Evolutionary conservation across 2,113 vertebrate species (phyloP).

Genomic region (Catagonus wagneri): DNA sequence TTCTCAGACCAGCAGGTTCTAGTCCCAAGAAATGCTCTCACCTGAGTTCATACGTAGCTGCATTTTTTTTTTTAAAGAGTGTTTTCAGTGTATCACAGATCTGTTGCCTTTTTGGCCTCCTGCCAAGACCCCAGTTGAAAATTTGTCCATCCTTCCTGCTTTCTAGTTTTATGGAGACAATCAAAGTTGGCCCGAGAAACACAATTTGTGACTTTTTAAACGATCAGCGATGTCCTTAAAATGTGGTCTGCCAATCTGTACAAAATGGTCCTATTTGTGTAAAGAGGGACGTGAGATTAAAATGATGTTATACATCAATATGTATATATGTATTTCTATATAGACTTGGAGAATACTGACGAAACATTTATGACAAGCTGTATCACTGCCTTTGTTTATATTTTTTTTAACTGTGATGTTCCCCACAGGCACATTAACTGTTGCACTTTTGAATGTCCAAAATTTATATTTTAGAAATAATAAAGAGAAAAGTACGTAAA

Average conservation of each 20-base stretch:
- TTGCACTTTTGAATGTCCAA: slow-evolving; percentile 97
- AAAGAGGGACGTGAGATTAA: slow-evolving; percentile 90
- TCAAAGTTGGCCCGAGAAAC: slow-evolving; percentile 86
- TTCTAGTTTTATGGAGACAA: slow-evolving; percentile 86
- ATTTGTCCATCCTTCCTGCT: slow-evolving; percentile 77
- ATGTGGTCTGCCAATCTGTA: slow-evolving; percentile 87
- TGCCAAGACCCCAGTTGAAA: slow-evolving; percentile 83
- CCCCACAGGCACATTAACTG: slow-evolving; percentile 94
- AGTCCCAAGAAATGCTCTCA: not conserved
- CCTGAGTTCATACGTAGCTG: not conserved
- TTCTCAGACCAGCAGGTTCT: slow-evolving; percentile 25
- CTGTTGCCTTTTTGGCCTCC: slow-evolving; percentile 76
- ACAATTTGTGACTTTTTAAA: slow-evolving; percentile 84
- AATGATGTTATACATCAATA: slow-evolving; percentile 96
- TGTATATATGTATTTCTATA: slow-evolving; percentile 93
- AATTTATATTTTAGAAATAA: slow-evolving; percentile 93
- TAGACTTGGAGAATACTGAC: slow-evolving; percentile 91
- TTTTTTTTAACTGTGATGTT: slow-evolving; percentile 94
- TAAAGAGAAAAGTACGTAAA: slow-evolving; percentile 87
- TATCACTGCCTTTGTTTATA: slow-evolving; percentile 96
- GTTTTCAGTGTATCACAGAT: slow-evolving; percentile 75
- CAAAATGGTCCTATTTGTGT: slow-evolving; percentile 89
- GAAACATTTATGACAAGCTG: slow-evolving; percentile 94
- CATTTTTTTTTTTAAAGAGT: slow-evolving; percentile 39
- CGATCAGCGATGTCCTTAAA: slow-evolving; percentile 84